Conservation (phyloP, 2,113 vertebrate species). For the Gymnogyps californianus region DNA sequence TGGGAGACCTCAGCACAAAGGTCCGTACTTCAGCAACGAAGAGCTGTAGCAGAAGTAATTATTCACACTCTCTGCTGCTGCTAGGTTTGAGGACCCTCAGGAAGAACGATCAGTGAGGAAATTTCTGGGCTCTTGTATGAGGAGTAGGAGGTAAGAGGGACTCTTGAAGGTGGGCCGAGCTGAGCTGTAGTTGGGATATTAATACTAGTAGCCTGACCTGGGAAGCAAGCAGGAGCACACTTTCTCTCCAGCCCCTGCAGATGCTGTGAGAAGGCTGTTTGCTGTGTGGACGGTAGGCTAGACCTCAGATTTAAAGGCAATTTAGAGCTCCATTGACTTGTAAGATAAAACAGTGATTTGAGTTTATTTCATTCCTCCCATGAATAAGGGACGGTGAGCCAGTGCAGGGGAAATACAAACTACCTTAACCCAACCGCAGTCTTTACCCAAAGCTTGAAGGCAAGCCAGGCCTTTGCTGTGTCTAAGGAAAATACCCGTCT, state of each 20-base stretch:
- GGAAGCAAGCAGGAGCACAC: neutral
- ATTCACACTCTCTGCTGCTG: neutral
- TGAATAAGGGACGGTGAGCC: neutral
- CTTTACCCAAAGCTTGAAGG: neutral
- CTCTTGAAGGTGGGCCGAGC: neutral
- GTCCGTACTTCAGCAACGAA: neutral
- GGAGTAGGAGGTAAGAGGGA: neutral
- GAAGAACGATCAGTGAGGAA: neutral
- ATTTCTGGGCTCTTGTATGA: neutral
- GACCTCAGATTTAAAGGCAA: constrained; percentile 46
- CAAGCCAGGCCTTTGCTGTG: neutral
- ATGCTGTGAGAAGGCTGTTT: neutral
- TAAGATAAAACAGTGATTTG: constrained; percentile 29
- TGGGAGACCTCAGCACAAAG: neutral
- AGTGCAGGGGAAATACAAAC: neutral
- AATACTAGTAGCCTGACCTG: neutral
- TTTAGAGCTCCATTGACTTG: constrained; percentile 64
- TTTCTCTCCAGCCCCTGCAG: neutral
- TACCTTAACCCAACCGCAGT: neutral
- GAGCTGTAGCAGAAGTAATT: neutral
- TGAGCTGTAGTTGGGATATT: neutral
- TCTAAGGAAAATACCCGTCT: neutral
- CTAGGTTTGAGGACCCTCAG: neutral
- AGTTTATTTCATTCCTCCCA: constrained; percentile 26
- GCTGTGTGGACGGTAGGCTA: neutral